A percentile compares a stretch with the other conserved stretches of the same genome.
phyloP scores from a whole-genome alignment of 2,113 vertebrate species.

The Nycticryphes semicollaris region DNA sequence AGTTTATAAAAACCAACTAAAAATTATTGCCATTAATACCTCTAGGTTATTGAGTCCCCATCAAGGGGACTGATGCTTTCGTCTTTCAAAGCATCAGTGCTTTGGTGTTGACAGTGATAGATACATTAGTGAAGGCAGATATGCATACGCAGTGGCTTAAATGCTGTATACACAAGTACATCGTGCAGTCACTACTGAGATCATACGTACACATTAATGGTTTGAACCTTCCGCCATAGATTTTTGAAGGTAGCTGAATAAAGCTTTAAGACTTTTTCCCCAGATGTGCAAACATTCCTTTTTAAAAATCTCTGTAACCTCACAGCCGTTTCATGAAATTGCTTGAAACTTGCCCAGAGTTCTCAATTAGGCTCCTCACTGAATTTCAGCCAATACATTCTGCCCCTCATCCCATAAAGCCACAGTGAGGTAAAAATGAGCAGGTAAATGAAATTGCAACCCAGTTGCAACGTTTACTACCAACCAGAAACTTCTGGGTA shows the following conservation, averaged over 20 bases:
- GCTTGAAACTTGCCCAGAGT: constrained; percentile 48
- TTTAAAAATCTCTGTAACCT: constrained; percentile 1
- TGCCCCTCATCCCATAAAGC: constrained; percentile 14
- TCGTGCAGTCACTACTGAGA: constrained; percentile 29
- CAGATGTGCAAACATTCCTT: background rate
- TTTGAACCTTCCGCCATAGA: background rate
- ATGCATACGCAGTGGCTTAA: constrained; percentile 61
- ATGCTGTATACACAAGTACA: constrained; percentile 51
- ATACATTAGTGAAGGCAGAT: constrained; percentile 41
- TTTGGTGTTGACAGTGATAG: constrained; percentile 53
- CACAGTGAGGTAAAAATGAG: constrained; percentile 25
- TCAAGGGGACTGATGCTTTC: constrained; percentile 47
- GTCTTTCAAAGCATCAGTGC: constrained; percentile 54
- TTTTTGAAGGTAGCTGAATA: constrained; percentile 54
- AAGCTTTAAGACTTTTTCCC: constrained; percentile 18
- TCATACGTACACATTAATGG: constrained; percentile 34
- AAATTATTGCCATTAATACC: constrained; percentile 67
- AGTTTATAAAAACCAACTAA: constrained; percentile 52
- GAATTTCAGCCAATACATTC: constrained; percentile 28
- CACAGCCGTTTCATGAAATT: constrained; percentile 56
- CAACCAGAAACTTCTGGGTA: constrained; percentile 40
- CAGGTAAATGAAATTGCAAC: constrained; percentile 18
- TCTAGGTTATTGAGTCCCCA: constrained; percentile 42
- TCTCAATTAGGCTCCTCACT: background rate
- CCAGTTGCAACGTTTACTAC: constrained; percentile 39